phyloP scores from a whole-genome alignment of 2,113 vertebrate genomes.

The Thalassoma bifasciatum region DNA sequence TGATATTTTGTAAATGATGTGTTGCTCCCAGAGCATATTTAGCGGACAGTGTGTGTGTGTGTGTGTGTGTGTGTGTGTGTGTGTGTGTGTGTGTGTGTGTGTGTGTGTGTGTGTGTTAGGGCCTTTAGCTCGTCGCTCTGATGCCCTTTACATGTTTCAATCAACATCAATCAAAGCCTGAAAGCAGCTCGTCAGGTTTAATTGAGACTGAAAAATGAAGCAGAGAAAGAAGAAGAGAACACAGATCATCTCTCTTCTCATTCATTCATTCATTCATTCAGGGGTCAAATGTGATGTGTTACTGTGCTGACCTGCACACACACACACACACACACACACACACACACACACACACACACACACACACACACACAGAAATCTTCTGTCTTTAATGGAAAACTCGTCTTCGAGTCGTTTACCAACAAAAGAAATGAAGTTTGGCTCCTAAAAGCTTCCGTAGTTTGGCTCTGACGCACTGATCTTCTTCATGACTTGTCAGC shows the following conservation, averaged over 20 bases:
- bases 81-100: neutral
- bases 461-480: conserved; percentile 70
- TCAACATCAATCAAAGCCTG: conserved; percentile 73
- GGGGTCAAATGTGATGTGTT: conserved; percentile 55
- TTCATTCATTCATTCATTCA: conserved; percentile 46
- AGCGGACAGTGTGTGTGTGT: conserved; percentile 2
- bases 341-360: neutral
- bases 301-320: conserved; percentile 23
- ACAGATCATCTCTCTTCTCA: no score
- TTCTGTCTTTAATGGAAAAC: conserved; percentile 67
- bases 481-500: conserved; percentile 74
- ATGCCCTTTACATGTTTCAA: conserved; percentile 77
- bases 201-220: no score
- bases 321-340: conserved; percentile 5
- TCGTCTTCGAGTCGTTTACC: conserved; percentile 58
- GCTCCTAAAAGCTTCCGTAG: conserved; percentile 56
- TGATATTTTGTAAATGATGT: conserved; percentile 72
- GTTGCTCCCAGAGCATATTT: conserved; percentile 46
- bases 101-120: conserved; percentile 3
- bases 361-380: conserved; percentile 35
- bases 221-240: conserved; percentile 54
- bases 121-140: conserved; percentile 67
- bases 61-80: neutral
- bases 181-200: conserved; percentile 54
- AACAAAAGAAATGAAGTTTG: conserved; percentile 68